Base-by-base conservation (phyloP, 2,888 invertebrate species). In the Drosophila monieri region DNA sequence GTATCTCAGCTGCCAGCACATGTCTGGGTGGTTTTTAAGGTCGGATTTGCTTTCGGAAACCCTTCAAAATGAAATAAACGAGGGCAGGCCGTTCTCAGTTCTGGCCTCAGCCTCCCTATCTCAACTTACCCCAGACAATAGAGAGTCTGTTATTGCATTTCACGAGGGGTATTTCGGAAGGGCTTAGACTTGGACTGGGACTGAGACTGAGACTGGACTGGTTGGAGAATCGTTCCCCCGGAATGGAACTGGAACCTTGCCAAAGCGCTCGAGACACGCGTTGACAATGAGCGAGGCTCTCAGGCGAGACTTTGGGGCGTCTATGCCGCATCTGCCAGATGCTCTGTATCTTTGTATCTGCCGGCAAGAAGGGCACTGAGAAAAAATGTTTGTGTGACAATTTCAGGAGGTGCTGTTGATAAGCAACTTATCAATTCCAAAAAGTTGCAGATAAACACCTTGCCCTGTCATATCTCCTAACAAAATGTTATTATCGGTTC, bases 261-360 rank as follows among this genome's bases (percentile, higher is more conserved):
- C 73, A 73, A 53, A 66, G 56, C 57, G 58, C 54, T 74, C 54
- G 73, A 60, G 67, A 67, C 73, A 43, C 60, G 57, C 53, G 59
- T 72, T 79, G 85, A 83, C 80, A 79, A 79, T 85, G 73, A 72
- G 66, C 41, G 65, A 75, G 73, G 76, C 83, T 85, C 77, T 80
- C 85, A 72, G 86, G 80, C 85, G 85, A 80, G 77, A 80, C 85
- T 66, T 44, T 48, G 10, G 21, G 86, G 76, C 84, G 76, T 49
- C 80, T 47, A 18, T 21, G 14, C 10, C 25, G 15, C 37, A 49
- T 15, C 48, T 21, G 47, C 43, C 68, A 43, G 51, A 53, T 59
- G 49, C 58, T 39, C n/a, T 43, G 9, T 27, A 27, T 27, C 27
- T 27, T 27, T 27, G 27, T 27, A 27, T 27, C 27, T 27, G 27